Evolutionary conservation across 2,888 invertebrate species (phyloP), one percentile per base, ranked within the genome.

Genomic region (Charanyca ferruginea): DNA sequence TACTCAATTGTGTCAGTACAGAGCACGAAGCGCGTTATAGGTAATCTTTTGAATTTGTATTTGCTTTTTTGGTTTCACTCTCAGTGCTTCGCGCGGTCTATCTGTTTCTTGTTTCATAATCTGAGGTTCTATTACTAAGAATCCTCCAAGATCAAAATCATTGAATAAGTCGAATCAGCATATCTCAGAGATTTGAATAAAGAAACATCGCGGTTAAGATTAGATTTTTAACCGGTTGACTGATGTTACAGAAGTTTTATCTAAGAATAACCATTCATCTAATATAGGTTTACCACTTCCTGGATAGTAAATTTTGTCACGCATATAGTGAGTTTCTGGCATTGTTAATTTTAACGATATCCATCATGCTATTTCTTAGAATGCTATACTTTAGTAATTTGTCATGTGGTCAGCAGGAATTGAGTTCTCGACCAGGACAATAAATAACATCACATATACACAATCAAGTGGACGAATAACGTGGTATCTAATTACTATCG

Each of bases 201-300:
- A 20, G 44, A 35, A 0, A 1, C 3, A 41, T 25, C 28, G 13
- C n/a, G 13, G 9, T 28, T 22, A 6, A n/a, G 16, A 44, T 54
- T 38, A 16, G 38, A 38, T 38, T 38, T 38, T 38, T 38, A 38
- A 38, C 13, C 4, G 20, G 13, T 16, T 38, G 8, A 8, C 38
- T 41, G 4, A 44, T 23, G 8, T 41, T 20, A 28, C 11, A 52
- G 22, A 65, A 47, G n/a, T 42, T 55, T 35, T 22, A 22, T 60
- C 45, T 23, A 23, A 32, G 59, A 60, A 25, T 13, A 48, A 20
- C 22, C 18, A 45, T 51, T 20, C 45, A 45, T 60, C 7, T 23
- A n/a, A 41, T 42, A 25, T 62, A 71, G 52, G 68, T 71, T 71
- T 71, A 71, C 48, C 25, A 25, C 51, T 61, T 61, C 22, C 52